phyloP scores from a whole-genome alignment of 1,140 invertebrate species.

The Drosophila eugracilis region DNA sequence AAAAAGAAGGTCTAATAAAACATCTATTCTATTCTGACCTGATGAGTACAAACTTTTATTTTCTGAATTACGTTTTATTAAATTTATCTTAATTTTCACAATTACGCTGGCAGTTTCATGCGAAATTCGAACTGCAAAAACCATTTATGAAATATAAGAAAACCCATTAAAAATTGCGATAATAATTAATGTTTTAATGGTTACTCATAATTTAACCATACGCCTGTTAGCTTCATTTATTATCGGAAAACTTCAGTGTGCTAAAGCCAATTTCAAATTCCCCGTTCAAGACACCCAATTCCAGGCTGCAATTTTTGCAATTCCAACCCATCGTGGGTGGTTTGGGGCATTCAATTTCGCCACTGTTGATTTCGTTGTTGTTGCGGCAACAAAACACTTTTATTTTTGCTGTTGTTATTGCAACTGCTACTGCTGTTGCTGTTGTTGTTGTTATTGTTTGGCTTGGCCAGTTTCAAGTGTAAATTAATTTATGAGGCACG shows the following conservation, averaged over 20 bases:
- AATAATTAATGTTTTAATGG: background rate
- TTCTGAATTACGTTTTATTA: too few species aligned
- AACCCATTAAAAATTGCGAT: too few species aligned
- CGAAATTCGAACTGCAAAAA: too few species aligned
- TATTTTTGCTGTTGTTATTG: conserved; percentile 53
- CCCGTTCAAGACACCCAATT: conserved; percentile 25
- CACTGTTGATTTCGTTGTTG: conserved; percentile 26
- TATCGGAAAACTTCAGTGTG: background rate
- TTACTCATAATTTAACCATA: background rate
- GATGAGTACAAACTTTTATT: too few species aligned
- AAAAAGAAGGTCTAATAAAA: too few species aligned
- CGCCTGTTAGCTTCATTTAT: background rate
- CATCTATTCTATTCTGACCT: too few species aligned
- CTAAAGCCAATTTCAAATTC: background rate
- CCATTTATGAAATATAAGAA: too few species aligned
- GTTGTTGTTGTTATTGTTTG: conserved; percentile 39
- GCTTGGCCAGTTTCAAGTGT: conserved; percentile 74
- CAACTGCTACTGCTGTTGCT: too few species aligned
- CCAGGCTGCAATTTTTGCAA: conserved; percentile 38
- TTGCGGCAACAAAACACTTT: conserved; percentile 46
- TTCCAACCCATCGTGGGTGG: conserved; percentile 42
- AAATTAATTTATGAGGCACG: conserved; percentile 81
- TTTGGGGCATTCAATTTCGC: conserved; percentile 31
- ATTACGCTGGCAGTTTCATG: too few species aligned
- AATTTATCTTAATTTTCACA: too few species aligned